Percentiles rank a stretch among this genome's conserved stretches.
Conservation (phyloP, 2,797 vertebrate species). For the Vipera ursinii region DNA sequence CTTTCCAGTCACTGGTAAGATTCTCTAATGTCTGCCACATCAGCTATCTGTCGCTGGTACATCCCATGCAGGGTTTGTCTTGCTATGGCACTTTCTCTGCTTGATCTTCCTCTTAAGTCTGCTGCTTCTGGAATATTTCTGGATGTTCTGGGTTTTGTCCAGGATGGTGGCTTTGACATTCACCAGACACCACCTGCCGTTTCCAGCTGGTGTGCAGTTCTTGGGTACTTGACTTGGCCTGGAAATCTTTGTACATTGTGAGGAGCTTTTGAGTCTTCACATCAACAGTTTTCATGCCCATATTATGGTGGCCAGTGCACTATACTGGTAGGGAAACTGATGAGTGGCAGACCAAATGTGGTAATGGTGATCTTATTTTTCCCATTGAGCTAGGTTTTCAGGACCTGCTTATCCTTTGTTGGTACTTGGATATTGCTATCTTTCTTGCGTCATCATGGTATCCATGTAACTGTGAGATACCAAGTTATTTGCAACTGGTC, state of each 20-base stretch:
- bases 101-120: background rate
- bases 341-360: background rate
- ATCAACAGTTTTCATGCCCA: background rate
- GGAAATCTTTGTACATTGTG: background rate
- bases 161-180: background rate
- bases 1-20: background rate
- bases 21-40: background rate
- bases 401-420: background rate
- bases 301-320: background rate
- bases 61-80: background rate
- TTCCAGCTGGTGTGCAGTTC: background rate
- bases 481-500: background rate
- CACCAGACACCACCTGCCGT: background rate
- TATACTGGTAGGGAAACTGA: background rate
- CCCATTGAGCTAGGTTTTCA: background rate
- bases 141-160: background rate
- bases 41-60: background rate
- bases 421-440: background rate
- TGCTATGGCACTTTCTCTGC: background rate
- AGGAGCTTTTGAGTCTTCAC: background rate
- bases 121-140: background rate
- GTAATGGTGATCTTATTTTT: background rate
- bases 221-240: background rate
- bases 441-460: background rate
- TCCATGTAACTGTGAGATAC: background rate